These are phyloP conservation scores for Cerastis rubricosa DNA, from an alignment of 2,888 invertebrate genomes.

Conservation along the genomic window DNA sequence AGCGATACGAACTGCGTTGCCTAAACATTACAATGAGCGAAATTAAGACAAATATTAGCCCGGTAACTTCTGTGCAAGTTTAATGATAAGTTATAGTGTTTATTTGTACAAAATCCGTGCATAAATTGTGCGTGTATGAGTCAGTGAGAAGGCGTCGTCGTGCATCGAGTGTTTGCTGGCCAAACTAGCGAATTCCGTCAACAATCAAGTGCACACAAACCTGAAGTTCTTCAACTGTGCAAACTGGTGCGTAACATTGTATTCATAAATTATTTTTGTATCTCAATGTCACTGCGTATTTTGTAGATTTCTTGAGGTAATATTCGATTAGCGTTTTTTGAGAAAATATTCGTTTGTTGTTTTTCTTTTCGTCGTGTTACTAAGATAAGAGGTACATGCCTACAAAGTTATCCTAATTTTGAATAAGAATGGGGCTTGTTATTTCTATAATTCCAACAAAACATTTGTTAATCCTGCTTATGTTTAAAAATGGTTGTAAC, in stretches of 20 bases:
- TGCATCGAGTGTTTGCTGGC: slow-evolving; percentile 46
- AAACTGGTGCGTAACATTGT: slow-evolving; percentile 68
- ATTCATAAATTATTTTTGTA: slow-evolving; percentile 42
- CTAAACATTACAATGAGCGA: slow-evolving; percentile 77
- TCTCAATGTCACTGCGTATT: slow-evolving; percentile 32
- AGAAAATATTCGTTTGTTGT: slow-evolving; percentile 1
- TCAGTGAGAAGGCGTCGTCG: slow-evolving; percentile 41
- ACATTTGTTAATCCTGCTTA: not conserved
- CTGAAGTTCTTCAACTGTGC: slow-evolving; percentile 62
- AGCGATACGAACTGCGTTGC: slow-evolving; percentile 75
- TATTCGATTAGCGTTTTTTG: not conserved
- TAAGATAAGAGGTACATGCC: not conserved
- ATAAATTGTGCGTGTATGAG: slow-evolving; percentile 29
- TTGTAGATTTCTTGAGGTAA: slow-evolving; percentile 10
- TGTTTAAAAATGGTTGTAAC: not conserved
- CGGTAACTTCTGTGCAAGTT: slow-evolving; percentile 58
- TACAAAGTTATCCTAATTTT: not conserved
- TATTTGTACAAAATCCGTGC: slow-evolving; percentile 44
- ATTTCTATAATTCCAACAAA: not conserved
- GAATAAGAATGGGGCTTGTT: not conserved
- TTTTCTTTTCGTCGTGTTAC: not conserved
- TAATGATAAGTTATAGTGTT: slow-evolving; percentile 69
- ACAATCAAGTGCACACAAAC: slow-evolving; percentile 73
- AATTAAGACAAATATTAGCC: slow-evolving; percentile 74
- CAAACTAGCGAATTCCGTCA: slow-evolving; percentile 70